Base-by-base conservation (phyloP, 2,797 vertebrate genomes). In the Halcyon badia region DNA sequence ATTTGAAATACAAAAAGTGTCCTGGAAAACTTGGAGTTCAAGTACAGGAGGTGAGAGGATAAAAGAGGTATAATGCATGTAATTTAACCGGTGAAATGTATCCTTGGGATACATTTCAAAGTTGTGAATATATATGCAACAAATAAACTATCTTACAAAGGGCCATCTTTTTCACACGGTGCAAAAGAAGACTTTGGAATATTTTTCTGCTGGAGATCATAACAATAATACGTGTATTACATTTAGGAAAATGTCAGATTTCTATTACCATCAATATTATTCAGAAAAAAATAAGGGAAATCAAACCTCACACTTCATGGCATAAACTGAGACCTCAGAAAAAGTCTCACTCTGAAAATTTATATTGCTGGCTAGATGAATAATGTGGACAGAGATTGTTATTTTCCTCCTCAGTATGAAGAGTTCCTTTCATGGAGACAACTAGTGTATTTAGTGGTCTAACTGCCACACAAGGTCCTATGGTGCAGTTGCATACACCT, bases 401-500 rank as follows among this genome's bases (percentile, higher is more conserved):
- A 17, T 42, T 8, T 62, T 80, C n/a, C 68, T 70, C 24, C 9
- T 17, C 18, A 20, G 4, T 35, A 48, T 4, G 33, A 69, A 58
- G 11, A 15, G 33, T 6, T 64, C 30, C 6, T 89, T 73, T 78
- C n/a, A 30, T 80, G 35, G 14, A 18, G 13, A 41, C 7, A 64
- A 24, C 11, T 41, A 26, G 8, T 20, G 4, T 35, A 22, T 5
- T 58, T n/a, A 41, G 37, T 30, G 33, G 7, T 49, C 24, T 8
- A 4, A 58, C 10, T 62, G n/a, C 15, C 15, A 17, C 1, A 0
- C 39, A 69, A 41, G 22, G 31, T 35, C 11, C 28, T 84, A 7
- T 3, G 17, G 11, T 64, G 24, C 49, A 57, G 4, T 54, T 69
- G 30, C 25, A 33, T 17, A 30, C 0, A 5, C 10, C 10, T 83